These are phyloP conservation scores for Myotis findleyi DNA, from an alignment of 2,797 vertebrate species.

Conservation along the genomic window DNA sequence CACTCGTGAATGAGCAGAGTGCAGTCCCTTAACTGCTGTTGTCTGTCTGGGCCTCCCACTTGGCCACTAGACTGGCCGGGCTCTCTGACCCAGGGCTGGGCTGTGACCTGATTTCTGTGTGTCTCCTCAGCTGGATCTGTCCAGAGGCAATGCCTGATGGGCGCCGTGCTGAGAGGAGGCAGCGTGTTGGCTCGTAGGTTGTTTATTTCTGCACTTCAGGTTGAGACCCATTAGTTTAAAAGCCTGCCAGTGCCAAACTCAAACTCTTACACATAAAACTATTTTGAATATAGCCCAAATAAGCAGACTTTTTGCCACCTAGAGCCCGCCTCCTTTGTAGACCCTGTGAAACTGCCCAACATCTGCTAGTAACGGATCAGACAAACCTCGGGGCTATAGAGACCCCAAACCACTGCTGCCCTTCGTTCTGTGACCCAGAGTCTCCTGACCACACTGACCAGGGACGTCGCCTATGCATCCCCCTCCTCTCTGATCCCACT, in stretches of 20 bases:
- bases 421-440: not conserved
- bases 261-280: not conserved
- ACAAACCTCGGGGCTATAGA: not conserved
- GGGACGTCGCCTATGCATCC: not conserved
- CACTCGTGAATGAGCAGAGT: not conserved
- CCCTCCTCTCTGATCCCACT: not conserved
- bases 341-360: not conserved
- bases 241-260: not conserved
- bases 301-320: not conserved
- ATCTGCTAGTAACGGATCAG: not conserved
- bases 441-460: not conserved
- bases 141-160: accelerated
- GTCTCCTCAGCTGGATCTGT: not conserved
- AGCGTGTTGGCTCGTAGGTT: too few relatives aligned
- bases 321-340: not conserved
- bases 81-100: not conserved
- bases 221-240: not conserved
- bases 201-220: not conserved
- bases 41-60: not conserved
- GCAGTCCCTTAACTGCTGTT: not conserved
- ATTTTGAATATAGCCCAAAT: not conserved
- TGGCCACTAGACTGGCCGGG: not conserved
- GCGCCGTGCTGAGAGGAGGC: not conserved
- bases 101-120: not conserved
- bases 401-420: accelerated